These are phyloP conservation scores for Amphiprion ocellaris DNA, from an alignment of 2,113 vertebrate species.

Conservation along the genomic window DNA sequence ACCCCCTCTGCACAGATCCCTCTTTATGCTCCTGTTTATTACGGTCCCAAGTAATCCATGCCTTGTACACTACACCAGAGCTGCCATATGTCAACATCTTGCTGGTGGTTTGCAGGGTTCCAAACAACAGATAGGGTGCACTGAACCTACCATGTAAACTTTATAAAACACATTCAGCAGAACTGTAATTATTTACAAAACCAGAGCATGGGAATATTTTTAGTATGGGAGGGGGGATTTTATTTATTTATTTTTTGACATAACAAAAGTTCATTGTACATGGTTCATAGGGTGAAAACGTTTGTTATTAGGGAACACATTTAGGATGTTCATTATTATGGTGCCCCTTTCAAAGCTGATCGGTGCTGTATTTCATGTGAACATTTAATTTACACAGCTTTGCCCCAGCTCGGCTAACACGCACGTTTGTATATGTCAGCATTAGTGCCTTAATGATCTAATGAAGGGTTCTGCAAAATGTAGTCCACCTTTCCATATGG, in stretches of 20 bases:
- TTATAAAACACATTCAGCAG: conserved; percentile 99
- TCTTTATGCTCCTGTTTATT: conserved; percentile 99
- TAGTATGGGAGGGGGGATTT: conserved; percentile 32
- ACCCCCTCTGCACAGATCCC: conserved; percentile 93
- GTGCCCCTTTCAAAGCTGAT: conserved; percentile 4
- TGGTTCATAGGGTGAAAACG: not conserved
- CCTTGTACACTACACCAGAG: conserved; percentile 93
- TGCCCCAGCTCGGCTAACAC: conserved; percentile 32
- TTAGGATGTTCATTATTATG: conserved; percentile 28
- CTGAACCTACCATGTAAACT: conserved; percentile 99
- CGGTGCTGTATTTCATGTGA: conserved; percentile 15
- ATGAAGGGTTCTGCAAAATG: conserved; percentile 76
- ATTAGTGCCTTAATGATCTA: conserved; percentile 68
- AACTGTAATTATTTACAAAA: conserved; percentile 99
- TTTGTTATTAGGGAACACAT: not conserved
- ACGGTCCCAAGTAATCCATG: conserved; percentile 94
- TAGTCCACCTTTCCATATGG: conserved; percentile 76
- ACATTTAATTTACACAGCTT: conserved; percentile 47
- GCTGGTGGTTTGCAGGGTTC: conserved; percentile 97
- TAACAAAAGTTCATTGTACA: conserved; percentile 85
- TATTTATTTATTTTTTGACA: conserved; percentile 85
- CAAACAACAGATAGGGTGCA: conserved; percentile 99
- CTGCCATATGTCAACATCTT: conserved; percentile 98
- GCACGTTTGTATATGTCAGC: conserved; percentile 67
- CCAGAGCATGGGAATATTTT: conserved; percentile 92